Evolutionary conservation across 2,113 vertebrate species (phyloP), one percentile per base, ranked within the genome.

Genomic region (Loxodonta africana): DNA sequence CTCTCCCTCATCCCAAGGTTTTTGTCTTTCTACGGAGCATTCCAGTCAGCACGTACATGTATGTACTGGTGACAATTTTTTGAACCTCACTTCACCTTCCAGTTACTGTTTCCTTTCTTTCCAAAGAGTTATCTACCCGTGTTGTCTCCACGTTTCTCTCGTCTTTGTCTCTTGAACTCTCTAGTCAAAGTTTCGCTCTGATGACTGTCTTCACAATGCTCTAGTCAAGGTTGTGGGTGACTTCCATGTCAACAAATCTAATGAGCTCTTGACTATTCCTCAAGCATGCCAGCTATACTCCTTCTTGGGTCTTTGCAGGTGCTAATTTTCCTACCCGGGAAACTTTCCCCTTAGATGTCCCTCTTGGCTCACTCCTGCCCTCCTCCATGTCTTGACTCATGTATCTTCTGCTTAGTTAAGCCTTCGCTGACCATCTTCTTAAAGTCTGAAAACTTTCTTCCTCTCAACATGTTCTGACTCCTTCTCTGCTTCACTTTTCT

Each of bases 401-500:
- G 0, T 7, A 3, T 53, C 6, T 30, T 86, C 9, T 74, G 41
- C 23, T 78, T 74, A 20, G n/a, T 33, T 48, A 33, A 83, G 10
- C 4, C 69, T 94, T 76, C 33, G 60, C 18, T 63, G 12, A 33
- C 26, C 44, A 44, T 30, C 8, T 25, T n/a, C 83, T 94, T 74
- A 80, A 81, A 91, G 78, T 26, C 1, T 10, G 71, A 77, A 86
- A 12, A 28, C 25, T 6, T 69, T 10, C 23, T 46, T 77, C 0
- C 6, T 74, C 0, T 33, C 44, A 83, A 51, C 6, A 15, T 46
- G 71, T 4, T 15, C 28, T 46, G 44, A 33, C 17, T 18, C 87
- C 18, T 76, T 88, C 28, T 26, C 20, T 83, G 15, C 23, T 94
- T 83, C 37, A 46, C 65, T 82, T 94, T 74, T 86, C 63, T 93